Evolutionary conservation across 2,888 invertebrate species (phyloP), one percentile per base, ranked within the genome.

Genomic region (Tachina grossa): DNA sequence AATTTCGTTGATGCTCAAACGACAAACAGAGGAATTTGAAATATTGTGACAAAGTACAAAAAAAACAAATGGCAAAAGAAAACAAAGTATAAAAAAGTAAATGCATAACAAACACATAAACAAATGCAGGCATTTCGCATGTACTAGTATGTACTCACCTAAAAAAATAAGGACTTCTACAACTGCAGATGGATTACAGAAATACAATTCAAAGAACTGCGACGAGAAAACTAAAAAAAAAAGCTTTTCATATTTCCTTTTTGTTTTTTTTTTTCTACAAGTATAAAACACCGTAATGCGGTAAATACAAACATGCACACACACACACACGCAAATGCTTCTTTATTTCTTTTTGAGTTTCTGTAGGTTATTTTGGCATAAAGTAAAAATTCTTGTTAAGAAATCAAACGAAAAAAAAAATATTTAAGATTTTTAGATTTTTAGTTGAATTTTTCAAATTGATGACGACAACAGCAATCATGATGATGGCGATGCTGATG

Each of bases 261-360:
- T 74, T 78, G 57, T 63, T 69, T 80, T 84, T 68, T 47, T 41
- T 51, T 57, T 74, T 57, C 63, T 53, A 78, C 41, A 19, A 69
- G 57, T 49, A 69, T 74, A 85, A 82, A 85, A 66, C 83, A 78
- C 74, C 85, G 76, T 81, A 85, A 78, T 85, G 82, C 81, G 82
- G 85, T 74, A 81, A 77, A 83, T 41, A 47, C 63, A 72, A 9
- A 22, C 19, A 11, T 2, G 11, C n/a, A 14, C 10, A 11, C 19
- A 11, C 10, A 10, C 11, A 16, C 16, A 11, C 39, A 63, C 65
- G 41, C 43, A 59, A 59, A 59, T 74, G 16, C 19, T 47, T 5
- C 19, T 55, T 65, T 31, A 31, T 31, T 31, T 31, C 5, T 31
- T 45, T 78, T 51, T 22, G 16, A 16, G 6, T 68, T 14, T 53